Evolutionary conservation across 2,113 vertebrate genomes (phyloP), one percentile per base, ranked within the genome.

Genomic region (Zosterops hypoxanthus): DNA sequence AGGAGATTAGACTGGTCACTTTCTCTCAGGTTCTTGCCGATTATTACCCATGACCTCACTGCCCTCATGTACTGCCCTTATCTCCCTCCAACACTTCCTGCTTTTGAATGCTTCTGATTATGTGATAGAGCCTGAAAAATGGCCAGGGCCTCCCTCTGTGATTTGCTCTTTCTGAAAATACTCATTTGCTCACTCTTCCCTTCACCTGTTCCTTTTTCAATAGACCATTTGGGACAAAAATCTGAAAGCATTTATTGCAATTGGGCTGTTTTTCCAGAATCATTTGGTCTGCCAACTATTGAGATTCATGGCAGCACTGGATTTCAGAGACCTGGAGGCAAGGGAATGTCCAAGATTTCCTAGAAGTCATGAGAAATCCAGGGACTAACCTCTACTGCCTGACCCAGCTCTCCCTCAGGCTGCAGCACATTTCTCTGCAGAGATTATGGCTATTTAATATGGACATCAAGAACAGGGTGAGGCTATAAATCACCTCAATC

Each of bases 91-190:
- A 78, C 86, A 76, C 49, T 64, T 88, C 22, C 57, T 6, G 0
- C 26, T 29, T 96, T 71, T 90, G 85, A 96, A 96, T 86, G 83
- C 60, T 94, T 60, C 80, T 94, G 92, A 94, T 96, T 73, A 68
- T 4, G 46, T 12, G 72, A 94, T 28, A 93, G 29, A 63, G n/a
- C 9, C 60, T 78, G 80, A 90, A 94, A 95, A 94, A 90, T 12
- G 87, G 64, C 72, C 65, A 59, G 29, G 31, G 23, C 46, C 31
- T 70, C 52, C 82, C 55, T 82, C 49, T 56, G 64, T 63, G 60
- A 66, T 81, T 72, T 78, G 50, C 42, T 70, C 59, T 77, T 91
- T 68, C 55, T 90, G 49, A 88, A 88, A 93, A 61, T 1, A 1
- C 39, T 77, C 33, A 60, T 91, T 72, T 75, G 91, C 61, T 93